Base-by-base conservation (phyloP, 2,797 vertebrate genomes). In the Sarcophilus harrisii region DNA sequence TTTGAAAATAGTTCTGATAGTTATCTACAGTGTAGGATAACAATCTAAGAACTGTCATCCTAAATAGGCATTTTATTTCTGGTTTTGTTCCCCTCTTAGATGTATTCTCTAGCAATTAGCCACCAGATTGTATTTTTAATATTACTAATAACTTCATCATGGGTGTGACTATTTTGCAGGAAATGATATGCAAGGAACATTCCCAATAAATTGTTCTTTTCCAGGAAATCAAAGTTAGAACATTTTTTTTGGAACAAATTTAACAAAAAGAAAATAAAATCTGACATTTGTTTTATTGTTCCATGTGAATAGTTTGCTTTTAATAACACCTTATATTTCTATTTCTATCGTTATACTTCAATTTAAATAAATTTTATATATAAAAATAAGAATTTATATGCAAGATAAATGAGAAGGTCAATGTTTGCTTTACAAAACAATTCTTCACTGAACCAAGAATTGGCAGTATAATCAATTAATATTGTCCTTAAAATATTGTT, bases 111-210 rank as follows among this genome's bases (percentile, higher is more conserved):
- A 92, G 38, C 62, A 97, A 95, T 90, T 97, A 55, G 32, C 91
- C 38, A 29, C 27, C 95, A 90, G 89, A 92, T 92, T 89, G n/a
- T 93, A 92, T 62, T 96, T 96, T 92, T 92, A 93, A 55, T 96
- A 97, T 96, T 93, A 92, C 81, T 58, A 28, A 93, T 94, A 95
- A 95, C 54, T 73, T 93, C 94, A 94, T 92, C 18, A 90, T 93
- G 91, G 87, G 1, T 94, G 28, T 4, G 90, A 92, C 38, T 73
- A 87, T 52, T 94, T 95, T 94, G 90, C 58, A 94, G 95, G 90
- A 94, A 94, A 57, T 16, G 21, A 2, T 3, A 57, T 4, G 38
- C 14, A 93, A 49, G 66, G 92, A 92, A 57, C 29, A 55, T 0
- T 45, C 60, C 89, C 93, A 13, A 60, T 29, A 30, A 93, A 45